These are phyloP conservation scores for Octonoba sinensis DNA, from an alignment of 2,888 invertebrate species.

Conservation along the genomic window DNA sequence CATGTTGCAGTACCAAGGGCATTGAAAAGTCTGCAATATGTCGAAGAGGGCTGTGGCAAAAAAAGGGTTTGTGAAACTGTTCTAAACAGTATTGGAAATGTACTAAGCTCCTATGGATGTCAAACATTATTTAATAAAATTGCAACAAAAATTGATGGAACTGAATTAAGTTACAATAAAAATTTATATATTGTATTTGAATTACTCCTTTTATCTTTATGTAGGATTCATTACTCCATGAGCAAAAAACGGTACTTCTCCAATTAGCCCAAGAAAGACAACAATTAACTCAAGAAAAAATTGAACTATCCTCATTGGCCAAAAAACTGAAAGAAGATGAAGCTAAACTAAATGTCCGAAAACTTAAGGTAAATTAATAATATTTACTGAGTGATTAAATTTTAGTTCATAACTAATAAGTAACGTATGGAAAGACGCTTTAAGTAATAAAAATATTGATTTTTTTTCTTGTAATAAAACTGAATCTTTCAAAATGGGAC, in stretches of 20 bases:
- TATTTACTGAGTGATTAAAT: not conserved
- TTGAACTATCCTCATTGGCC: slow-evolving; percentile 28
- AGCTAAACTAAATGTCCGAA: slow-evolving; percentile 29
- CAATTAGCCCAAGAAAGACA: slow-evolving; percentile 58
- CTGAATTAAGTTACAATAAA: no score
- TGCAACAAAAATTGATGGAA: no score
- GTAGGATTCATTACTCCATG: slow-evolving; percentile 56
- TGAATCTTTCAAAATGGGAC: not conserved
- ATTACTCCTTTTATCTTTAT: slow-evolving; percentile 1
- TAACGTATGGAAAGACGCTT: no score
- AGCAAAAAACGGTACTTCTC: slow-evolving; percentile 46
- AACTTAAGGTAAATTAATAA: slow-evolving; percentile 34
- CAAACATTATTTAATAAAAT: no score
- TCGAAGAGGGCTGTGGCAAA: no score
- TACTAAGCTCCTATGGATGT: no score
- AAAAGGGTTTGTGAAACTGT: no score
- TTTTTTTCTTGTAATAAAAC: not conserved
- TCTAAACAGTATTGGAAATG: no score
- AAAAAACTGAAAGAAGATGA: slow-evolving; percentile 52
- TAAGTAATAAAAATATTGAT: no score
- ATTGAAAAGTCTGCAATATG: no score
- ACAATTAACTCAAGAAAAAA: slow-evolving; percentile 51
- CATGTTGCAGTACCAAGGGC: no score
- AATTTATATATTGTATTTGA: not conserved
- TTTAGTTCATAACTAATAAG: not conserved